Evolutionary conservation across 2,888 invertebrate species (phyloP).

Genomic region (Odontothrips loti): DNA sequence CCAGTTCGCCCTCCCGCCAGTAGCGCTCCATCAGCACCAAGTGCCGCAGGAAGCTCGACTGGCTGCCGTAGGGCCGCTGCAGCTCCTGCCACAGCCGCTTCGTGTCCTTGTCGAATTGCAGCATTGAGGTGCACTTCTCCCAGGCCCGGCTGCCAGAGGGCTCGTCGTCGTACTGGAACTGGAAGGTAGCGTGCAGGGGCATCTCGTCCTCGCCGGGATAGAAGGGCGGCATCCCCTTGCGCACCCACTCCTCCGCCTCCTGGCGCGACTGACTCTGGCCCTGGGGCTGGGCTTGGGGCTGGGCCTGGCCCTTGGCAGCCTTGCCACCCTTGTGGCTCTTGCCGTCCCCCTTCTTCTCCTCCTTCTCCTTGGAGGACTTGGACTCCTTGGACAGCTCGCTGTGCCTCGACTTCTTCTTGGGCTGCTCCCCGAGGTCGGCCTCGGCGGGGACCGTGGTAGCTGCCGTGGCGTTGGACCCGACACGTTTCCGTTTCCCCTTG

Average conservation of each 20-base stretch:
- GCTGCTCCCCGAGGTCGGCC: conserved; percentile 38
- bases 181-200: conserved; percentile 69
- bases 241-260: background rate
- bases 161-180: conserved; percentile 66
- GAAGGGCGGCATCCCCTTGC: conserved; percentile 29
- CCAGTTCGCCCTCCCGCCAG: conserved; percentile 72
- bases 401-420: conserved; percentile 38
- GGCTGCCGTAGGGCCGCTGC: conserved; percentile 82
- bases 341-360: background rate
- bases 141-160: conserved; percentile 56
- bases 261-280: no score
- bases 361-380: background rate
- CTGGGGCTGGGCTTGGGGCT: no score
- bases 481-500: conserved; percentile 34
- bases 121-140: conserved; percentile 73
- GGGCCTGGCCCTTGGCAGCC: background rate
- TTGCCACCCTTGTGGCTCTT: background rate
- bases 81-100: conserved; percentile 75
- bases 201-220: conserved; percentile 81
- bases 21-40: conserved; percentile 77
- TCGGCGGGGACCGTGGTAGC: conserved; percentile 41
- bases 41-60: conserved; percentile 78
- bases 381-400: no score
- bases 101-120: conserved; percentile 79
- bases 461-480: conserved; percentile 41